These are phyloP conservation scores for Triplophysa rosa DNA, from an alignment of 2,113 vertebrate genomes.

Conservation along the genomic window DNA sequence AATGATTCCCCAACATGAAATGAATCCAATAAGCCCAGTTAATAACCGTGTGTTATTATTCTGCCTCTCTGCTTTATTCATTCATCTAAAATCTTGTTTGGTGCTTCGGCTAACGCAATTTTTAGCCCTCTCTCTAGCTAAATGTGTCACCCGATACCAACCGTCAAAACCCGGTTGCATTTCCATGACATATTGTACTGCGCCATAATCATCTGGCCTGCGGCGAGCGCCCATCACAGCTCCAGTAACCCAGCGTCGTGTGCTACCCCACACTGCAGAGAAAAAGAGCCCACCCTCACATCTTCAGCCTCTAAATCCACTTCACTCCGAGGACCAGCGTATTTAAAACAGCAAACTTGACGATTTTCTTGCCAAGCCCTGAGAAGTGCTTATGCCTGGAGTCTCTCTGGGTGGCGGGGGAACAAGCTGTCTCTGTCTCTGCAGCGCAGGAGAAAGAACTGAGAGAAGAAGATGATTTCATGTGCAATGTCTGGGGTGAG, in stretches of 20 bases:
- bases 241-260: background rate
- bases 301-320: slow-evolving; percentile 25
- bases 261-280: slow-evolving; percentile 22
- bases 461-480: background rate
- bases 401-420: slow-evolving; percentile 34
- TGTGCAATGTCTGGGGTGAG: slow-evolving; percentile 3
- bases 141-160: slow-evolving; percentile 13
- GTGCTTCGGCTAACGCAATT: background rate
- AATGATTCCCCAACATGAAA: slow-evolving; percentile 22
- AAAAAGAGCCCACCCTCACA: slow-evolving; percentile 22
- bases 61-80: background rate
- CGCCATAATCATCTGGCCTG: slow-evolving; percentile 32
- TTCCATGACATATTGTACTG: slow-evolving; percentile 24
- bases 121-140: background rate
- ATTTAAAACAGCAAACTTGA: slow-evolving; percentile 42
- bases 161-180: background rate
- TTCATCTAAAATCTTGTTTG: slow-evolving; percentile 26
- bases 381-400: slow-evolving; percentile 35
- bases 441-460: background rate
- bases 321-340: slow-evolving; percentile 34
- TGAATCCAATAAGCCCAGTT: slow-evolving; percentile 14
- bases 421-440: slow-evolving; percentile 39
- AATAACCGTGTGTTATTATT: slow-evolving; percentile 32
- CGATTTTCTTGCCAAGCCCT: slow-evolving; percentile 17
- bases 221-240: slow-evolving; percentile 22